A percentile compares a stretch with the other conserved stretches of the same genome.
Evolutionary conservation across 2,888 invertebrate genomes (phyloP).

Genomic region (Netelia fuscicornis): DNA sequence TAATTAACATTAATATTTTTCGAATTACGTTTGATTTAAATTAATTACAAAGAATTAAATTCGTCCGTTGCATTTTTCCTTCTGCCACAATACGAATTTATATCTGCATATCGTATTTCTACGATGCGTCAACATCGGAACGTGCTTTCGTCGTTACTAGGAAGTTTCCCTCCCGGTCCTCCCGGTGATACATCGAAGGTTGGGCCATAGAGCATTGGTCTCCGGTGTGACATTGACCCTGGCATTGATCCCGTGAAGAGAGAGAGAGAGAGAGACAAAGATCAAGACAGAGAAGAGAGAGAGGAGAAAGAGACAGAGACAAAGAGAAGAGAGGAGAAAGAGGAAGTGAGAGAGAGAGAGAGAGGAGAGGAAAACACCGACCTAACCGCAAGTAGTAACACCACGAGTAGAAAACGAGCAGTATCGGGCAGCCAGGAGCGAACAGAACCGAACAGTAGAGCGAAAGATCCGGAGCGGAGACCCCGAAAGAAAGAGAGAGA

Average conservation of each 20-base stretch:
- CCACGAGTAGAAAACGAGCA: not conserved
- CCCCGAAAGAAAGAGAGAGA: constrained; percentile 12
- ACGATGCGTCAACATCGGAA: constrained; percentile 12
- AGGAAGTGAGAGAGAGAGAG: not conserved
- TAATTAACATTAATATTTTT: not conserved
- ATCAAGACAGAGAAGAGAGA: not conserved
- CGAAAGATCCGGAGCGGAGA: constrained; percentile 35
- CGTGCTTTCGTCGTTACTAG: not conserved
- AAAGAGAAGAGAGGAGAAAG: constrained; percentile 34
- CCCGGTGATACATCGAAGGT: constrained; percentile 26
- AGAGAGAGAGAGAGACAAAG: constrained; percentile 1
- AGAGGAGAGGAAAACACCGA: not conserved
- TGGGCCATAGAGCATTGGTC: constrained; percentile 54
- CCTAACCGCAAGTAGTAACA: not conserved
- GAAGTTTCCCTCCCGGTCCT: constrained; percentile 3
- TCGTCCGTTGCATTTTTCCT: too few relatives aligned
- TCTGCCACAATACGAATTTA: too few relatives aligned
- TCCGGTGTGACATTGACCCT: constrained; percentile 82
- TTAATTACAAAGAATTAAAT: too few relatives aligned
- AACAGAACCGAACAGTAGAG: constrained; percentile 60
- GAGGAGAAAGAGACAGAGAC: constrained; percentile 3
- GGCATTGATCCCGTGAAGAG: constrained; percentile 79
- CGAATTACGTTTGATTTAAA: too few relatives aligned
- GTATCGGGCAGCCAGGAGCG: constrained; percentile 57
- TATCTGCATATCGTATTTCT: too few relatives aligned